Base-by-base conservation (phyloP, 2,113 vertebrate species). In the Nannospalax galili region DNA sequence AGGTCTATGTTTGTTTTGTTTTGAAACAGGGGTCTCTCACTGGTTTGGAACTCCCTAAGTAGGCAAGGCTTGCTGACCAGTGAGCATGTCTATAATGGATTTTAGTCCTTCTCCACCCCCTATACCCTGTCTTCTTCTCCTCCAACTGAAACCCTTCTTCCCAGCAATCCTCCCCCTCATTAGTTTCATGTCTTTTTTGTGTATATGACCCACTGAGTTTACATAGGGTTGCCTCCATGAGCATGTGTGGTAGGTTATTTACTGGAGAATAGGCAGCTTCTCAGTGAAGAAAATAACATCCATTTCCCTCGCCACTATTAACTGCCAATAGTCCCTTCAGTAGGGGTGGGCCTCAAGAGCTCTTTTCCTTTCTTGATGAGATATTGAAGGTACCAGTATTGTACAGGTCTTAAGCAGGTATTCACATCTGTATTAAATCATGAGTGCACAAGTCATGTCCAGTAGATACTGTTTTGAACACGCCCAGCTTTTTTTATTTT, bases 361-460 rank as follows among this genome's bases (percentile, higher is more conserved):
- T 26, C 35, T 32, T 58, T 30, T 28, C 77, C 48, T n/a, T 56
- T 9, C 17, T 22, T 58, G 6, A 52, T 52, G 48, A n/a, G 56
- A 30, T 40, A 24, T 28, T 40, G 26, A 64, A 82, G 58, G 56
- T 3, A 22, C 12, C 35, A 26, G 1, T 40, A 14, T 62, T 60
- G 40, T 9, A 28, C 79, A 40, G 79, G 15, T 17, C n/a, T 2
- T 62, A 20, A 26, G 37, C 58, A 64, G 58, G 58, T 28, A 62
- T 28, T 24, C 62, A 19, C 6, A 16, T 22, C n/a, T 40, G 79
- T 0, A 0, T 62, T 81, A 26, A 19, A 24, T 62, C 1, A 1
- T 3, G n/a, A 42, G n/a, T 62, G 6, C 15, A 28, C 26, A 1
- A 2, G 1, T 20, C 37, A 0, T 9, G 8, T 30, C 2, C 80